Conservation (phyloP, 2,888 invertebrate genomes). For the Melanostoma scalare region DNA sequence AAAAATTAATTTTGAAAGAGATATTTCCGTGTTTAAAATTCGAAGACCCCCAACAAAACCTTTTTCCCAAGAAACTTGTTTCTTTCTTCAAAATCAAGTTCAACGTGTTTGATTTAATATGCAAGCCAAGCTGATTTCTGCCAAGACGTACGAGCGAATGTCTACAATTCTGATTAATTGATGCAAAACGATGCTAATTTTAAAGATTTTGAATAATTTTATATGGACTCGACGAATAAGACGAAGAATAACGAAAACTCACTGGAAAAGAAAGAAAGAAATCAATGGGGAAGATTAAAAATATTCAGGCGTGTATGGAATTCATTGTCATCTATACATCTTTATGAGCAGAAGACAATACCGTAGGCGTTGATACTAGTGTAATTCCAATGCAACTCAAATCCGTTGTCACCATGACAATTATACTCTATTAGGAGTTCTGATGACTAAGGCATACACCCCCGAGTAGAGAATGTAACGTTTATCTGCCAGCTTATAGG, state of each 20-base stretch:
- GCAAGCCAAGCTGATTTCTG: slow-evolving; percentile 7
- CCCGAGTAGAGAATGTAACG: background rate
- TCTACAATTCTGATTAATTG: slow-evolving; percentile 39
- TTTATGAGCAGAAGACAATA: too few species aligned
- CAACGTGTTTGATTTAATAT: slow-evolving; percentile 19
- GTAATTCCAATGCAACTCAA: background rate
- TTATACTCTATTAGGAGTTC: slow-evolving; percentile 1
- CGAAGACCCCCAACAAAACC: background rate
- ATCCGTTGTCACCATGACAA: slow-evolving; percentile 19
- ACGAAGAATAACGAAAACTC: slow-evolving; percentile 10
- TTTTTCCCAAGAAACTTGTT: slow-evolving; percentile 3
- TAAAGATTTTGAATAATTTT: slow-evolving; percentile 23
- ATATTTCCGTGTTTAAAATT: too few species aligned
- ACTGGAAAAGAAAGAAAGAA: slow-evolving; percentile 21
- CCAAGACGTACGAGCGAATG: background rate
- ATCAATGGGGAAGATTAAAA: background rate
- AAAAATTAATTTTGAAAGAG: too few species aligned
- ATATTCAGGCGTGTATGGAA: background rate
- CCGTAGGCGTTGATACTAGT: too few species aligned
- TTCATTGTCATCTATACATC: slow-evolving; percentile 14
- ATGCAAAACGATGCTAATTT: slow-evolving; percentile 46
- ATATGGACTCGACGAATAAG: slow-evolving; percentile 12
- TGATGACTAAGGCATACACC: background rate
- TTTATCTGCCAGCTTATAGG: slow-evolving; percentile 2
- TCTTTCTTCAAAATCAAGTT: slow-evolving; percentile 33